A percentile compares a stretch with the other conserved stretches of the same genome.
Evolutionary conservation across 2,797 vertebrate genomes (phyloP).

Genomic region (Peromyscus aztecus): DNA sequence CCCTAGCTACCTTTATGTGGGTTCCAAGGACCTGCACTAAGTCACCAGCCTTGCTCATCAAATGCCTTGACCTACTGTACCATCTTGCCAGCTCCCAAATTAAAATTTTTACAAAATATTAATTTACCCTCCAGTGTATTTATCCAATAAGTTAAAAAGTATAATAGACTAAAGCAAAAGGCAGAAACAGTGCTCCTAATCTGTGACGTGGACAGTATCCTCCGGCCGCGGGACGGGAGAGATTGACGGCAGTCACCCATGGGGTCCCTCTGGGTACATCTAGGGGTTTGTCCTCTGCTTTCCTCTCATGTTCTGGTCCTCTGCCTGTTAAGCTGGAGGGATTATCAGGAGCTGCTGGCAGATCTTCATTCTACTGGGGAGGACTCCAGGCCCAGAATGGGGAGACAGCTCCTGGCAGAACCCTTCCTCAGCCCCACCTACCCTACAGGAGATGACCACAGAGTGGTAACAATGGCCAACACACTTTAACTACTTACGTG

Average conservation of each 20-base stretch:
- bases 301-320: neutral
- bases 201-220: neutral
- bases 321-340: neutral
- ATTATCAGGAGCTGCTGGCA: neutral
- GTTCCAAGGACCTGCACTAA: neutral
- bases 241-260: neutral
- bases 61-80: neutral
- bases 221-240: neutral
- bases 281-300: neutral
- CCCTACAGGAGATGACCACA: neutral
- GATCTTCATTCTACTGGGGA: neutral
- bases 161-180: slow-evolving; percentile 14
- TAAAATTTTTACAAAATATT: neutral
- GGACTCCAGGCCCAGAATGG: neutral
- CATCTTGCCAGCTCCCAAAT: neutral
- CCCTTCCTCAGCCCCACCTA: neutral
- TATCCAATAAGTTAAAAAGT: neutral
- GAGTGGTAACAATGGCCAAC: neutral
- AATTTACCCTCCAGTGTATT: neutral
- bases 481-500: neutral
- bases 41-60: neutral
- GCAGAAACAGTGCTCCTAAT: neutral
- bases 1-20: neutral
- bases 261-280: neutral
- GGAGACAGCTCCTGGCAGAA: neutral